Evolutionary conservation across 2,888 invertebrate species (phyloP).

Genomic region (Limnephilus auricula): DNA sequence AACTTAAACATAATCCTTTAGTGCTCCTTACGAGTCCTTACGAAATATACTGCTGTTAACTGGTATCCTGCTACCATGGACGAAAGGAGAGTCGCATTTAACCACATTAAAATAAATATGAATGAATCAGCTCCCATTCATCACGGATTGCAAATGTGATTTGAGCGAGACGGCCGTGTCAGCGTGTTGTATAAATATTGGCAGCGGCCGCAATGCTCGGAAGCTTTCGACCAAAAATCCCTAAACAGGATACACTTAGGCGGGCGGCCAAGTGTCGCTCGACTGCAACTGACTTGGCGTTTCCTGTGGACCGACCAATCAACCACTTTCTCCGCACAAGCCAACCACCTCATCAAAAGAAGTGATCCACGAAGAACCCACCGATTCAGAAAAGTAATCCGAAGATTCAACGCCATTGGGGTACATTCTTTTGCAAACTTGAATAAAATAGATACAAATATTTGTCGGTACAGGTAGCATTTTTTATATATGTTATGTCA

Average conservation of each 20-base stretch:
- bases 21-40: no score
- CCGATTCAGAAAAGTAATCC: background rate
- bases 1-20: no score
- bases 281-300: slow-evolving; percentile 59
- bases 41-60: no score
- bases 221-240: slow-evolving; percentile 45
- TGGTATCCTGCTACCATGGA: background rate
- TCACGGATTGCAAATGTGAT: background rate
- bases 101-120: background rate
- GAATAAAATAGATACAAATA: no score
- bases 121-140: slow-evolving; percentile 9
- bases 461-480: no score
- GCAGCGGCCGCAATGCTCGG: background rate
- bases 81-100: background rate
- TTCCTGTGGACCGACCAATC: slow-evolving; percentile 51
- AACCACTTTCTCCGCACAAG: background rate
- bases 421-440: background rate
- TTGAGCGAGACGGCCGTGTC: background rate
- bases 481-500: no score
- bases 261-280: slow-evolving; percentile 57
- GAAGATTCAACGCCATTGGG: background rate
- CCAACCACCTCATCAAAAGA: background rate
- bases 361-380: background rate
- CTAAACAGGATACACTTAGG: slow-evolving; percentile 59
- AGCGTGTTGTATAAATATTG: slow-evolving; percentile 26